Base-by-base conservation (phyloP, 1,140 invertebrate genomes). In the Sarcophaga peregrina region DNA sequence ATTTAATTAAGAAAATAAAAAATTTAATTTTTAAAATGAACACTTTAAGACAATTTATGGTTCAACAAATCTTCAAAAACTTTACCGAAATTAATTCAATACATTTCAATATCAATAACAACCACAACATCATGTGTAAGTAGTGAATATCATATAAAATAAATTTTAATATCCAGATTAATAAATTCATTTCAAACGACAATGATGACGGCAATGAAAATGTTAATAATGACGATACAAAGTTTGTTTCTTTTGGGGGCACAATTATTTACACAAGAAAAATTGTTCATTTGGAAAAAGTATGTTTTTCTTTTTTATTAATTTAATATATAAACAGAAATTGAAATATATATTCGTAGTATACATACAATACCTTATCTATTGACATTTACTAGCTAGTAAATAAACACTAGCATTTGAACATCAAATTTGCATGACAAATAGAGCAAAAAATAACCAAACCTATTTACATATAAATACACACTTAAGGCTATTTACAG, bases 381-480 rank as follows among this genome's bases (percentile, higher is more conserved):
- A 68, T 17, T 68, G 20, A 68, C 58, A 68, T 17, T 68, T 17
- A n/a, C n/a, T n/a, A n/a, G 58, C 58, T n/a, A 68, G 20, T 68
- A 11, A 13, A 11, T 62, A 7, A 7, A 62, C 54, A 62, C 54
- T 20, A 20, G 20, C 58, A 68, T 6, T 17, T 17, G 20, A n/a
- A n/a, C 58, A 68, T 20, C 9, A 58, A 58, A n/a, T 9, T 13
- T 58, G n/a, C n/a, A n/a, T n/a, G n/a, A 58, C 13, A 15, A 13
- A 58, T 58, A 58, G 9, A 15, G 54, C 37, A 75, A 75, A 75
- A 75, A 75, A 58, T 58, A 58, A 58, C 37, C 17, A 46, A 78
- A 78, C 50, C 47, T 78, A 78, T 78, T 78, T 78, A 78, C 75
- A 78, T 78, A 78, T n/a, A n/a, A n/a, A n/a, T n/a, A n/a, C n/a